Percentiles rank a stretch among this genome's conserved stretches.
Evolutionary conservation across 1,140 invertebrate species (phyloP).

Genomic region (Drosophila kanapiae): DNA sequence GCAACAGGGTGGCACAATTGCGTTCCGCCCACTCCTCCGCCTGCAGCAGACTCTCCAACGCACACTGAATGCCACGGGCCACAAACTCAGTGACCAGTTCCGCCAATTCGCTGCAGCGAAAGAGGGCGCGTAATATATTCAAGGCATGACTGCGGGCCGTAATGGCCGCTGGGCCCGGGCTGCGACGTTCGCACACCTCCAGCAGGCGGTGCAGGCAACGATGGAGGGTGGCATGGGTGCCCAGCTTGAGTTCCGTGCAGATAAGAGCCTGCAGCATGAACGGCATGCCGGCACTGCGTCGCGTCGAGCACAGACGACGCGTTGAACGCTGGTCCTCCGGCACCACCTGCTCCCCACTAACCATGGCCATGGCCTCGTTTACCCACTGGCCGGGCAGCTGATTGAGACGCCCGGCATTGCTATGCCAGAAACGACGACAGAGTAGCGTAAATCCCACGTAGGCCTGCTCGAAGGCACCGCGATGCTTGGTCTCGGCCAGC

Average conservation of each 20-base stretch:
- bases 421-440: slow-evolving; percentile 87
- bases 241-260: slow-evolving; percentile 89
- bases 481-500: slow-evolving; percentile 93
- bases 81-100: slow-evolving; percentile 91
- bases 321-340: not conserved
- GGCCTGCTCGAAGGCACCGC: slow-evolving; percentile 98
- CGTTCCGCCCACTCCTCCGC: slow-evolving; percentile 92
- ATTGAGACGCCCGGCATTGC: slow-evolving; percentile 86
- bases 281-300: slow-evolving; percentile 95
- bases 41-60: slow-evolving; percentile 92
- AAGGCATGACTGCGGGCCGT: slow-evolving; percentile 90
- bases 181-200: slow-evolving; percentile 75
- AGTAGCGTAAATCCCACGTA: slow-evolving; percentile 95
- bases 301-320: slow-evolving; percentile 89
- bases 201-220: slow-evolving; percentile 88
- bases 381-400: slow-evolving; percentile 90
- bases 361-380: slow-evolving; percentile 84
- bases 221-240: slow-evolving; percentile 87
- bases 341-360: not conserved
- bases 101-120: slow-evolving; percentile 90
- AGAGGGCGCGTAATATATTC: slow-evolving; percentile 94
- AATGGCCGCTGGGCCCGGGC: slow-evolving; percentile 60
- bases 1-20: slow-evolving; percentile 94
- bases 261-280: slow-evolving; percentile 94
- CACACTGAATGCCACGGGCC: slow-evolving; percentile 89